Evolutionary conservation across 1,140 invertebrate genomes (phyloP).

Genomic region (Adoxophyes honmai): DNA sequence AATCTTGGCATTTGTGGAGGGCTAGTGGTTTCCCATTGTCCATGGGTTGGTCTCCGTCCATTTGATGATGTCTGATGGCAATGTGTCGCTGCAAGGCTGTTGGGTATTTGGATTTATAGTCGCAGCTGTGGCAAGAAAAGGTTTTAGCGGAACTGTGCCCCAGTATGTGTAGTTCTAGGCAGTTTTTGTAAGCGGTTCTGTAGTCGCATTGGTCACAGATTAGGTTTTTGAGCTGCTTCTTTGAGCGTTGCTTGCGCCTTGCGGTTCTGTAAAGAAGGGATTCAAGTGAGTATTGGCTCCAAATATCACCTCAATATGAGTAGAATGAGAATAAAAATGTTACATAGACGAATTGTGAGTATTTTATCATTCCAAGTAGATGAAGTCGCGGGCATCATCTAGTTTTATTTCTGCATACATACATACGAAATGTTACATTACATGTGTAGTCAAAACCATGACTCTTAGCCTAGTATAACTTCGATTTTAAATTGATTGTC

Average conservation of each 20-base stretch:
- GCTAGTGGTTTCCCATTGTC: neutral
- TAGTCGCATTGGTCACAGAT: conserved; percentile 18
- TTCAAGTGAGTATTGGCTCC: too few relatives aligned
- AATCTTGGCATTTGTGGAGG: conserved; percentile 34
- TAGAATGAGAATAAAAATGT: too few relatives aligned
- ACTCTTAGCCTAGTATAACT: too few relatives aligned
- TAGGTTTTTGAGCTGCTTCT: neutral
- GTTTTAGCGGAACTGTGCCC: conserved; percentile 33
- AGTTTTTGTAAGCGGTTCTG: conserved; percentile 16
- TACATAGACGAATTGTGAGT: too few relatives aligned
- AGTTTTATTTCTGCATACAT: too few relatives aligned
- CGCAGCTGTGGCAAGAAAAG: conserved; percentile 29
- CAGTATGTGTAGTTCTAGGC: conserved; percentile 15
- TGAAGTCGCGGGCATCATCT: too few relatives aligned
- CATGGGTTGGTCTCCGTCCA: conserved; percentile 20
- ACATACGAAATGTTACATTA: too few relatives aligned
- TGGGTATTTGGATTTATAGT: conserved; percentile 42
- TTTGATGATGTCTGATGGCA: conserved; percentile 31
- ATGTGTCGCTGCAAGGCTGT: conserved; percentile 36
- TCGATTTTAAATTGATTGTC: too few relatives aligned
- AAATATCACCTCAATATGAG: too few relatives aligned
- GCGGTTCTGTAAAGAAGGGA: neutral
- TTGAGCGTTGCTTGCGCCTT: neutral
- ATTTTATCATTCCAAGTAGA: too few relatives aligned
- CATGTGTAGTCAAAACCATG: too few relatives aligned